Base-by-base conservation (phyloP, 2,113 vertebrate species). In the Lagopus leucura region DNA sequence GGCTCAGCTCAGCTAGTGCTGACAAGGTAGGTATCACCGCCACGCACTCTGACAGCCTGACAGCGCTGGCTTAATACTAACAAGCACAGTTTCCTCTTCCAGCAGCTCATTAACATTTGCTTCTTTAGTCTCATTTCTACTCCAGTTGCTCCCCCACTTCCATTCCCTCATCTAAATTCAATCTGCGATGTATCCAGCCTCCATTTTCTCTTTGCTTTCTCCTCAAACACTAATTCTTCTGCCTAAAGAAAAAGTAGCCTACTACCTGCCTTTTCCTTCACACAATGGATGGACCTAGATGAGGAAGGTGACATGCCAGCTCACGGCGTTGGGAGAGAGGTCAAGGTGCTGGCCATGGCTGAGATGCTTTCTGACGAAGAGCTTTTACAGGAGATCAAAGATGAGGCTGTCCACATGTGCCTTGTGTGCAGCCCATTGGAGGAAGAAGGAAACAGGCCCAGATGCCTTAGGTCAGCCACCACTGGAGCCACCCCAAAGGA, bases 211-310 rank as follows among this genome's bases (percentile, higher is more conserved):
- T 66, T 71, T 1, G 3, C 47, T 88, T 92, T 73, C 36, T 77
- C 58, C 40, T 48, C 40, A 70, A 80, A 63, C 5, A 16, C 19
- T 34, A 48, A 70, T 73, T 82, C 48, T 70, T n/a, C 61, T 74
- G 36, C 45, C 55, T 80, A 19, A 52, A 88, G 71, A 10, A 55
- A 60, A 3, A 36, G 43, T 43, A 28, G 52, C 27, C 52, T 54
- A 54, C 27, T 28, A 54, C 14, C 27, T 30, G 14, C 15, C 60
- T 73, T 63, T 50, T 36, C 67, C n/a, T 36, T 70, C 48, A 22
- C 45, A 27, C 40, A 8, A 32, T 0, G 0, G 36, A n/a, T 0
- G 0, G 36, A 57, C 45, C 40, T 50, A 66, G 75, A 76, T 13
- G 24, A 43, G 82, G 38, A 82, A 55, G 2, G 55, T 32, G 18